Conservation (phyloP, 2,888 invertebrate species). For the Noctuana brunneofusca region DNA sequence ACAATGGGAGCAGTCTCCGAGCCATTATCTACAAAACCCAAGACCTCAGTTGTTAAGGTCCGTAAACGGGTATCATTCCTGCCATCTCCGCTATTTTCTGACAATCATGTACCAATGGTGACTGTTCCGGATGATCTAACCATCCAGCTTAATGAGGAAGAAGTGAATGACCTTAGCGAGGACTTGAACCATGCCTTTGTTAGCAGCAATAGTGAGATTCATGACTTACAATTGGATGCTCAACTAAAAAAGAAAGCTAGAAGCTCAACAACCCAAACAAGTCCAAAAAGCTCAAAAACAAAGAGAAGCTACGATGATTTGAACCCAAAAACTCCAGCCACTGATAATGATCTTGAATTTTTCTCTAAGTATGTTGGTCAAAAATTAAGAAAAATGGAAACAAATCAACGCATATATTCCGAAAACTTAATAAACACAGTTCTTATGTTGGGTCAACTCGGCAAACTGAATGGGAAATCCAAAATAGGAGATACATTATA, state of each 20-base stretch:
- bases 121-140: conserved; percentile 78
- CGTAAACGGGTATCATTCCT: conserved; percentile 73
- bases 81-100: conserved; percentile 71
- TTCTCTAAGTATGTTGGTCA: conserved; percentile 78
- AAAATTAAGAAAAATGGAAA: conserved; percentile 75
- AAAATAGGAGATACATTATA: conserved; percentile 60
- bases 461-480: conserved; percentile 71
- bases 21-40: conserved; percentile 51
- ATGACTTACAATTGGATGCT: conserved; percentile 44
- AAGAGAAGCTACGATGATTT: conserved; percentile 55
- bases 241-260: conserved; percentile 53
- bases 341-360: conserved; percentile 74
- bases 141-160: conserved; percentile 77
- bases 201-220: conserved; percentile 45
- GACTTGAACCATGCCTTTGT: conserved; percentile 66
- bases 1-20: conserved; percentile 54
- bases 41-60: conserved; percentile 60
- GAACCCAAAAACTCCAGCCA: conserved; percentile 51
- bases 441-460: conserved; percentile 74
- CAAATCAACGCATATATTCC: conserved; percentile 76
- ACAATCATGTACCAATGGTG: conserved; percentile 76
- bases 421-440: conserved; percentile 79
- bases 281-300: conserved; percentile 54
- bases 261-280: conserved; percentile 49
- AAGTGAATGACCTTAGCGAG: conserved; percentile 68